These are phyloP conservation scores for Nibea coibor DNA, from an alignment of 2,113 vertebrate species.

Conservation along the genomic window DNA sequence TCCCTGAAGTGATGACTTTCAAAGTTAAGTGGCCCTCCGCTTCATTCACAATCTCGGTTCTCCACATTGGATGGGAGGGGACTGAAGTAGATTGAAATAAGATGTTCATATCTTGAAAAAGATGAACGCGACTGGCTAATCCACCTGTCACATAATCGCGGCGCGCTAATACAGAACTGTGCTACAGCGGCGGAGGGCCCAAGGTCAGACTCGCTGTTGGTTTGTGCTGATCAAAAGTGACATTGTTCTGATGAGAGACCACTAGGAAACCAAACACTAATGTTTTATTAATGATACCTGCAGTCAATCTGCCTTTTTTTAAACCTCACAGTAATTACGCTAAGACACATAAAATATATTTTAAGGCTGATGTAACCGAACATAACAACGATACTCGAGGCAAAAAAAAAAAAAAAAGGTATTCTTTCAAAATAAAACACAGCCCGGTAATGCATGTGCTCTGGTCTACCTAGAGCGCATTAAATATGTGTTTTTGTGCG, in stretches of 20 bases:
- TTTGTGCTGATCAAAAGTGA: slow-evolving; percentile 58
- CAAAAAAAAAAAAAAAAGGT: no score
- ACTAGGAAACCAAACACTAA: slow-evolving; percentile 32
- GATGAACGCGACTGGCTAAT: slow-evolving; percentile 29
- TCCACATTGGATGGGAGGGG: slow-evolving; percentile 27
- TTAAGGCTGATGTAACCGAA: neutral
- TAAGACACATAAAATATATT: slow-evolving; percentile 3
- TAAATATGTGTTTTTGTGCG: slow-evolving; percentile 21
- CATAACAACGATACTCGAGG: no score
- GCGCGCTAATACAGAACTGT: slow-evolving; percentile 45
- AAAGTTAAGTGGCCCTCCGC: slow-evolving; percentile 38
- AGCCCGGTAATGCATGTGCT: slow-evolving; percentile 24
- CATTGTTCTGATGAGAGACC: slow-evolving; percentile 38
- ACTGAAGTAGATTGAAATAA: slow-evolving; percentile 25
- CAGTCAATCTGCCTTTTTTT: slow-evolving; percentile 9
- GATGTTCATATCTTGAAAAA: slow-evolving; percentile 27
- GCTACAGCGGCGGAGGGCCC: slow-evolving; percentile 38
- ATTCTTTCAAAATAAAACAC: slow-evolving; percentile 24
- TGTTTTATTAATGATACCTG: neutral
- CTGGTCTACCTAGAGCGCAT: slow-evolving; percentile 25
- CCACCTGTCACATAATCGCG: slow-evolving; percentile 46
- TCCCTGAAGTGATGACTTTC: slow-evolving; percentile 55
- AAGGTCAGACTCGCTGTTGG: slow-evolving; percentile 61
- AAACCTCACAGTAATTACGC: neutral
- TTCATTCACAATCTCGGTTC: slow-evolving; percentile 37